Conservation (phyloP, 2,797 vertebrate genomes). For the Rhinoraja longicauda region DNA sequence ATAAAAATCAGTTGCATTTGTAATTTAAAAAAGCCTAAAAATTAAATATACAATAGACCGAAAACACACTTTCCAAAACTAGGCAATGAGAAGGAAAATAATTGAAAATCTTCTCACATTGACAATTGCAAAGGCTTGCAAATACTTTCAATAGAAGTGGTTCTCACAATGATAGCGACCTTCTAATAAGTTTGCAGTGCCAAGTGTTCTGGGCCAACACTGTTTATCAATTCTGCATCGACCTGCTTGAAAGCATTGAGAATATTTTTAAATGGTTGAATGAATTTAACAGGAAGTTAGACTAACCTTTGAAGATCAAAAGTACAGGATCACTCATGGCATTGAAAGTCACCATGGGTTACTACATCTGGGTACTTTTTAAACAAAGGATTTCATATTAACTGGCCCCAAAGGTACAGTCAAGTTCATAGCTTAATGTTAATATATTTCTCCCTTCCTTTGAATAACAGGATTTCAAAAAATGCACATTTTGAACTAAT, state of each 20-base stretch:
- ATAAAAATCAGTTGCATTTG: neutral
- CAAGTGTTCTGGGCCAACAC: neutral
- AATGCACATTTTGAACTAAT: neutral
- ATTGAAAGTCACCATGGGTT: neutral
- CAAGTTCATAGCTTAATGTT: neutral
- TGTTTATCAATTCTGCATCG: neutral
- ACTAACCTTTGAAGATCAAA: neutral
- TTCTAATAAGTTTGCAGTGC: neutral
- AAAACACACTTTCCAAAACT: neutral
- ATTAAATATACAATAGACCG: neutral
- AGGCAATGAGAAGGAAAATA: neutral
- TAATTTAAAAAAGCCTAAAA: neutral
- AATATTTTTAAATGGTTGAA: constrained; percentile 25
- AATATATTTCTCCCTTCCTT: too few relatives aligned
- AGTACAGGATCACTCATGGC: neutral
- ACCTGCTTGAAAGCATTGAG: neutral
- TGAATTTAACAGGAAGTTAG: neutral
- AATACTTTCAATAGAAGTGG: neutral
- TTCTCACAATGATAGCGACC: neutral
- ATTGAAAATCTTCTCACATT: constrained; percentile 13
- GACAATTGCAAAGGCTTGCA: neutral
- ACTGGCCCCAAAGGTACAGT: neutral
- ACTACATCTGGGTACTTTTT: neutral
- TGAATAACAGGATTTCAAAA: neutral
- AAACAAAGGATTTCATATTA: neutral